Conservation (phyloP, 2,888 invertebrate genomes). For the Mythimna albipuncta region DNA sequence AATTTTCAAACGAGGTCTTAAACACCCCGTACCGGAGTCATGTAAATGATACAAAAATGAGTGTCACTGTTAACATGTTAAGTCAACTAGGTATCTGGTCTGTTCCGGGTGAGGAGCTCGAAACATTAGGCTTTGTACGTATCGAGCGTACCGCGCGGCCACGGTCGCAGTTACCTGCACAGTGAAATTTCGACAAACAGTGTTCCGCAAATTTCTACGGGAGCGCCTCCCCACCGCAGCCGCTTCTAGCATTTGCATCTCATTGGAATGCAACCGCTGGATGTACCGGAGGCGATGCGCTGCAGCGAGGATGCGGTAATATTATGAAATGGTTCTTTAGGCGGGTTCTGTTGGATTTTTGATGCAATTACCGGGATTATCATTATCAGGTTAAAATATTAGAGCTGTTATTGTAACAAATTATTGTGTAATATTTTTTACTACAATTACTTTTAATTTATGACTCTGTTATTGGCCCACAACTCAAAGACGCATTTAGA, state of each 20-base stretch:
- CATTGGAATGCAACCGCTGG: conserved; percentile 80
- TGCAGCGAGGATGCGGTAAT: conserved; percentile 65
- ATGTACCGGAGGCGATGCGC: conserved; percentile 40
- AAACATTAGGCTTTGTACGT: conserved; percentile 34
- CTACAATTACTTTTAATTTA: neutral
- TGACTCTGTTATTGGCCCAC: neutral
- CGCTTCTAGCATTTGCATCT: conserved; percentile 84
- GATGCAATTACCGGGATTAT: too few relatives aligned
- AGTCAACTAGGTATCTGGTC: neutral
- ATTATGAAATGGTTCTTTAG: neutral
- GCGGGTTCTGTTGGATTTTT: neutral
- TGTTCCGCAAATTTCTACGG: conserved; percentile 66
- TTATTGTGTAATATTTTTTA: neutral
- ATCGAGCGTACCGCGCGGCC: conserved; percentile 36
- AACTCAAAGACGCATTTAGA: neutral
- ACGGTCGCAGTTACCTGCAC: conserved; percentile 58
- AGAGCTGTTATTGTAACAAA: neutral
- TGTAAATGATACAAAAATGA: too few relatives aligned
- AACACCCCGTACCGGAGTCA: too few relatives aligned
- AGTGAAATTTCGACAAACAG: conserved; percentile 68
- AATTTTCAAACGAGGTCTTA: too few relatives aligned
- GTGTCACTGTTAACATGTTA: neutral
- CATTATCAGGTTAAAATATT: neutral
- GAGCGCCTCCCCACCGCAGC: conserved; percentile 72
- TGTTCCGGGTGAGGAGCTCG: neutral